phyloP scores from a whole-genome alignment of 2,797 vertebrate species.

The Tapera naevia region DNA sequence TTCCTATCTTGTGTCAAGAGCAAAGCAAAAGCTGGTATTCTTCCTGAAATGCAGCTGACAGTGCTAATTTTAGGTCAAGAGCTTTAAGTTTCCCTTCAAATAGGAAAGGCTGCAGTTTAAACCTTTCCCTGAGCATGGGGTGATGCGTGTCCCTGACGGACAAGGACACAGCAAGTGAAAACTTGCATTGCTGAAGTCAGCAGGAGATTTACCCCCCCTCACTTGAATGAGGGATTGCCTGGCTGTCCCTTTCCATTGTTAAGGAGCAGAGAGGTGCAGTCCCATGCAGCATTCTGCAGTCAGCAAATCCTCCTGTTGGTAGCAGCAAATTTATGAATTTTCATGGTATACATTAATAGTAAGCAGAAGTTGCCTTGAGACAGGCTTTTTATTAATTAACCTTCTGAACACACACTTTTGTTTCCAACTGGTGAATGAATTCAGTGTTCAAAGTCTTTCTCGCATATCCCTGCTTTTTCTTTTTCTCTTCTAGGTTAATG shows the following conservation, averaged over 20 bases:
- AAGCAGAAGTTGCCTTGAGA: constrained; percentile 49
- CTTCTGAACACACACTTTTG: neutral
- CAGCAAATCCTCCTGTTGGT: neutral
- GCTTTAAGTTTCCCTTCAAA: neutral
- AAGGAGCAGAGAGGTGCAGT: neutral
- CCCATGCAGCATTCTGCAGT: neutral
- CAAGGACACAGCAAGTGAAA: neutral
- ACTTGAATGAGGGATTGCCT: neutral
- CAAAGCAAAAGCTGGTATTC: neutral
- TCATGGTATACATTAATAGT: constrained; percentile 33
- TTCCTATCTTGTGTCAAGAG: neutral
- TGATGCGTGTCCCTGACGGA: neutral
- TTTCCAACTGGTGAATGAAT: constrained; percentile 39
- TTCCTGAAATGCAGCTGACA: neutral
- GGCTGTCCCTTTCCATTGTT: neutral
- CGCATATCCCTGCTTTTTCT: constrained; percentile 4
- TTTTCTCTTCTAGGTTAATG: constrained; percentile 30
- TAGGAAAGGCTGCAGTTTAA: neutral
- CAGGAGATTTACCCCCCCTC: neutral
- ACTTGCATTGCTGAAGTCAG: neutral
- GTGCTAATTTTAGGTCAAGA: constrained; percentile 10
- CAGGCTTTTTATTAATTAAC: constrained; percentile 41
- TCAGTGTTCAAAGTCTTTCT: constrained; percentile 30
- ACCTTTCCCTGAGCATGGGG: neutral
- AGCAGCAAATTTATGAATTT: constrained; percentile 41